Evolutionary conservation across 2,888 invertebrate genomes (phyloP).

Genomic region (Pseudeuparius sepicola): DNA sequence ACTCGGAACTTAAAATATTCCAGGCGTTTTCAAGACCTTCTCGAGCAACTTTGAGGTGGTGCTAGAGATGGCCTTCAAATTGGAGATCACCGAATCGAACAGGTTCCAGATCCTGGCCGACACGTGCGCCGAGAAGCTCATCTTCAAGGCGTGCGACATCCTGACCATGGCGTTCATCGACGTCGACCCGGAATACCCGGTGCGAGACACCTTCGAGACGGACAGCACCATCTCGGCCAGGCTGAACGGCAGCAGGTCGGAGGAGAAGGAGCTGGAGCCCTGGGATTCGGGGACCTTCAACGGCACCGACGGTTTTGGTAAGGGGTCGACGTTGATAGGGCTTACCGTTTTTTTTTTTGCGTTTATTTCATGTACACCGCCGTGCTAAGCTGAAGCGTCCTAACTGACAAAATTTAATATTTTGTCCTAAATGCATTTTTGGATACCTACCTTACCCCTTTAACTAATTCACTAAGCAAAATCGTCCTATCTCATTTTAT

Average conservation of each 20-base stretch:
- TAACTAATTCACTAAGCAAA: too few relatives aligned
- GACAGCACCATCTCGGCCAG: slow-evolving; percentile 77
- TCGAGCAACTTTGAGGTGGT: slow-evolving; percentile 81
- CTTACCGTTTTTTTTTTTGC: too few relatives aligned
- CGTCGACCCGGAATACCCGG: slow-evolving; percentile 83
- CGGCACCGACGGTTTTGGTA: slow-evolving; percentile 49
- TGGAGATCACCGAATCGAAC: slow-evolving; percentile 52
- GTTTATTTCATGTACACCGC: too few relatives aligned
- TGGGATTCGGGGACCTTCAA: slow-evolving; percentile 62
- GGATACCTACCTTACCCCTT: too few relatives aligned
- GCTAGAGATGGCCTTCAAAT: slow-evolving; percentile 77
- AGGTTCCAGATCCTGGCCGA: slow-evolving; percentile 50
- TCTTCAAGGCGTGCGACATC: slow-evolving; percentile 78
- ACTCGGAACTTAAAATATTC: too few relatives aligned
- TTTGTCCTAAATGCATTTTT: too few relatives aligned
- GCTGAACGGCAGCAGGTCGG: slow-evolving; percentile 43
- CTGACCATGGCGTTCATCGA: slow-evolving; percentile 73
- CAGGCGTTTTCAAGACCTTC: slow-evolving; percentile 71
- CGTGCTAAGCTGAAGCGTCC: too few relatives aligned
- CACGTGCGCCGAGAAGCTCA: slow-evolving; percentile 65
- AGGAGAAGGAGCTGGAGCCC: slow-evolving; percentile 78
- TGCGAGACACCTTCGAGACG: slow-evolving; percentile 74
- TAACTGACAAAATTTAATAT: too few relatives aligned
- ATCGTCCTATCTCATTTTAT: too few relatives aligned
- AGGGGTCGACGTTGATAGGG: too few relatives aligned